Percentiles rank a stretch among this genome's conserved stretches.
Conservation (phyloP, 2,888 invertebrate species). For the Cerastis leucographa region DNA sequence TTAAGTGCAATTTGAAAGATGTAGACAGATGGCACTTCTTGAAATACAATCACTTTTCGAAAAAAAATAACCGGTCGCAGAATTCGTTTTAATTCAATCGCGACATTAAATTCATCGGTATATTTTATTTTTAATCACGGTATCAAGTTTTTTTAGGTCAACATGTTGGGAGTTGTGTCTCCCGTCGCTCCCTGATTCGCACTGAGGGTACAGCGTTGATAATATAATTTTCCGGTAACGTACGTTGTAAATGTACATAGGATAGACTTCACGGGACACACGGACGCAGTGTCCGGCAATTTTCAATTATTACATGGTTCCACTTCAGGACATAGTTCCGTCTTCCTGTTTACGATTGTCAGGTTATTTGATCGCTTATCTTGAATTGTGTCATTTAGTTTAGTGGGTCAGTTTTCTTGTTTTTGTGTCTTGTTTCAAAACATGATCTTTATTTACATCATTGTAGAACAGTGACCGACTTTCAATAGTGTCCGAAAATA, state of each 20-base stretch:
- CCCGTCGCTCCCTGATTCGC: slow-evolving; percentile 55
- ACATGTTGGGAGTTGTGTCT: slow-evolving; percentile 56
- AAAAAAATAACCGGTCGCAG: neutral
- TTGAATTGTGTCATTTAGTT: neutral
- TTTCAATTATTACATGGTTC: slow-evolving; percentile 24
- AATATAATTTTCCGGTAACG: slow-evolving; percentile 37
- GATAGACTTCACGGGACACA: slow-evolving; percentile 18
- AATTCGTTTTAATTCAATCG: slow-evolving; percentile 22
- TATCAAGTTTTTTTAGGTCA: slow-evolving; percentile 49
- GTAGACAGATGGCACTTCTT: neutral
- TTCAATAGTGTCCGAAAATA: slow-evolving; percentile 17
- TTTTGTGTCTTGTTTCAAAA: slow-evolving; percentile 22
- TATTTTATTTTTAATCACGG: slow-evolving; percentile 50
- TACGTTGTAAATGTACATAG: too few relatives aligned
- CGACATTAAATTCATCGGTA: slow-evolving; percentile 15
- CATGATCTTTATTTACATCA: slow-evolving; percentile 17
- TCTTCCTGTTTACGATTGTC: slow-evolving; percentile 16
- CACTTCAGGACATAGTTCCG: slow-evolving; percentile 17
- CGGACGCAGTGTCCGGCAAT: slow-evolving; percentile 39
- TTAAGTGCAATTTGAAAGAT: neutral
- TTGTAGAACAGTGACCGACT: slow-evolving; percentile 13
- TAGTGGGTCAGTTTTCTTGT: neutral
- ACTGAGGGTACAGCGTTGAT: slow-evolving; percentile 63
- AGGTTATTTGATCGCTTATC: neutral
- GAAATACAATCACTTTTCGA: too few relatives aligned